Evolutionary conservation across 1,140 invertebrate species (phyloP).

Genomic region (Bombyx mandarina): DNA sequence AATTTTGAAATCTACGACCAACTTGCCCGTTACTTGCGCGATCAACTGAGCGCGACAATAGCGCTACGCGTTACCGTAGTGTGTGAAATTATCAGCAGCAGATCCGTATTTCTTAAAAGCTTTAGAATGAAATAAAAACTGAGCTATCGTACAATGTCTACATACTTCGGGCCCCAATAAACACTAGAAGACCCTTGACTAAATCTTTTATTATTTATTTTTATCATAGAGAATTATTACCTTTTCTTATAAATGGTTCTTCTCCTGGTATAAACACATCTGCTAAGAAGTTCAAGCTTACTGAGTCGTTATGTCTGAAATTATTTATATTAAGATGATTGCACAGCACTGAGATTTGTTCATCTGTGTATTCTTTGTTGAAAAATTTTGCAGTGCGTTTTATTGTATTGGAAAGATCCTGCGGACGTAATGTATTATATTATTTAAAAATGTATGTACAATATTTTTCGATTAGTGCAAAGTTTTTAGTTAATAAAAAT

Average conservation of each 20-base stretch:
- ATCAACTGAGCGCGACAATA: too few relatives aligned
- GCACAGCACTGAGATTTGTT: conserved; percentile 71
- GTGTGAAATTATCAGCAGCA: too few relatives aligned
- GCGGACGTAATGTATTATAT: conserved; percentile 1
- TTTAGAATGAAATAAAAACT: too few relatives aligned
- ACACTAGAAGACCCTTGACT: too few relatives aligned
- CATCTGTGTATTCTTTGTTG: conserved; percentile 67
- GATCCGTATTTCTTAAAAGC: too few relatives aligned
- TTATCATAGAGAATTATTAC: conserved; percentile 18
- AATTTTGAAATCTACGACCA: too few relatives aligned
- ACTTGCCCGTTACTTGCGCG: too few relatives aligned
- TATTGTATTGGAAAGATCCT: conserved; percentile 73
- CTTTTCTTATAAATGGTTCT: conserved; percentile 75
- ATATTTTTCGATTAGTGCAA: neutral
- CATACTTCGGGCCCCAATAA: too few relatives aligned
- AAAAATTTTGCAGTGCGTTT: conserved; percentile 74
- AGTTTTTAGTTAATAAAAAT: neutral
- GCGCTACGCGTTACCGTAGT: too few relatives aligned
- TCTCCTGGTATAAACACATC: conserved; percentile 71
- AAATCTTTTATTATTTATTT: too few relatives aligned
- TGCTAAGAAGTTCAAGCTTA: conserved; percentile 76
- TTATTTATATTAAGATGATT: conserved; percentile 80
- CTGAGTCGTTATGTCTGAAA: conserved; percentile 81
- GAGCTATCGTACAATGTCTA: too few relatives aligned
- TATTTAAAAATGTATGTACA: neutral